Base-by-base conservation (phyloP, 1,140 invertebrate genomes). In the Tenebrio molitor region DNA sequence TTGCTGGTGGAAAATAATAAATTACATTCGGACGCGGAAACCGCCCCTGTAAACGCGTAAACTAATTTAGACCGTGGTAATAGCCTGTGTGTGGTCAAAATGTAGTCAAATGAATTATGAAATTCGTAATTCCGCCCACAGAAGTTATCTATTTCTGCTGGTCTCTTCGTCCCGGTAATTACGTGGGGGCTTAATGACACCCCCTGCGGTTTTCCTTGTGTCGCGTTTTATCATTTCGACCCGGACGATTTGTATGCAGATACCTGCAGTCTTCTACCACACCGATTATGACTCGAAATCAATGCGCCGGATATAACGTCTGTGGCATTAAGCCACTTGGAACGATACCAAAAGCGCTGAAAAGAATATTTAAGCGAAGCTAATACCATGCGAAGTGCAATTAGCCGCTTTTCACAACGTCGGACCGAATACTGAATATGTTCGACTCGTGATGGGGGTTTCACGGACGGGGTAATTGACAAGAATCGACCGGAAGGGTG, bases 101-200 rank as follows among this genome's bases (percentile, higher is more conserved):
- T 73, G 65, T 62, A 69, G 42, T 53, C 50, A 73, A 73, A 69
- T 64, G 63, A 73, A 63, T 73, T 73, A 73, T 69, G 39, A 63
- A 68, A 67, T 66, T 39, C 23, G 65, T 72, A 68, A 72, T 72
- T 72, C 39, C 33, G 66, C 44, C 62, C 15, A 46, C 36, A 42
- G 36, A 73, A 73, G 65, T 73, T 69, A 63, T 68, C 65, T 64
- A 62, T 69, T 73, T 68, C 58, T 67, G 65, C 50, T 67, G 53
- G 44, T 46, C 42, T 33, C 25, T 14, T 41, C 36, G 36, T 7
- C 39, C 25, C 46, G 19, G 64, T 72, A 63, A 72, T 72, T 72
- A 72, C 46, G 19, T 46, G 10, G 36, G 44, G 17, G 16, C 44
- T 67, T 58, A 72, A 67, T 68, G 63, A 58, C 70, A 8, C 14